Conservation (phyloP, 2,797 vertebrate species). For the Cuculus canorus region DNA sequence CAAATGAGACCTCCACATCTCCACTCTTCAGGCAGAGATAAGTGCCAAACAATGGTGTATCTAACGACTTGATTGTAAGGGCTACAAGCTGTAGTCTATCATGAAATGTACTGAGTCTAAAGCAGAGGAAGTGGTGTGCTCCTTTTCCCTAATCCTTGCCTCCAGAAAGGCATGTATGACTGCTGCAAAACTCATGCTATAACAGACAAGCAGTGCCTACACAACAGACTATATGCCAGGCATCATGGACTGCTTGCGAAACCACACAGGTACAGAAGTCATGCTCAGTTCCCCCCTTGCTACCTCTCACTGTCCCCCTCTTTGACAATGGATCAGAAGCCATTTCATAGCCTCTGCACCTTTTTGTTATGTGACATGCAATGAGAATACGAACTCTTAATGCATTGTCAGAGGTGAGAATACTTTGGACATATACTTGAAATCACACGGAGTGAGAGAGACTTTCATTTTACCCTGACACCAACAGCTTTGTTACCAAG, state of each 20-base stretch:
- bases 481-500: neutral
- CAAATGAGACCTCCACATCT: neutral
- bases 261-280: neutral
- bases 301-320: neutral
- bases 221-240: fast-evolving
- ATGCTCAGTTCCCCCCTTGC: neutral
- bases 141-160: neutral
- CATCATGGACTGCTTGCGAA: neutral
- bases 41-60: neutral
- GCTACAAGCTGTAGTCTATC: neutral
- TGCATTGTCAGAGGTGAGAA: neutral
- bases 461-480: neutral
- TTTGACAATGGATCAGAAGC: neutral
- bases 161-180: neutral
- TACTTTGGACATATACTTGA: neutral
- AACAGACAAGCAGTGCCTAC: neutral
- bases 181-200: neutral
- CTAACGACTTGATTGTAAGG: neutral
- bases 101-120: neutral
- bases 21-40: neutral
- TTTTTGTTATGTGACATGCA: neutral
- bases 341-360: neutral
- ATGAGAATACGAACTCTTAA: neutral
- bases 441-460: neutral
- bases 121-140: neutral